Evolutionary conservation across 2,113 vertebrate genomes (phyloP).

Genomic region (Laterallus jamaicensis): DNA sequence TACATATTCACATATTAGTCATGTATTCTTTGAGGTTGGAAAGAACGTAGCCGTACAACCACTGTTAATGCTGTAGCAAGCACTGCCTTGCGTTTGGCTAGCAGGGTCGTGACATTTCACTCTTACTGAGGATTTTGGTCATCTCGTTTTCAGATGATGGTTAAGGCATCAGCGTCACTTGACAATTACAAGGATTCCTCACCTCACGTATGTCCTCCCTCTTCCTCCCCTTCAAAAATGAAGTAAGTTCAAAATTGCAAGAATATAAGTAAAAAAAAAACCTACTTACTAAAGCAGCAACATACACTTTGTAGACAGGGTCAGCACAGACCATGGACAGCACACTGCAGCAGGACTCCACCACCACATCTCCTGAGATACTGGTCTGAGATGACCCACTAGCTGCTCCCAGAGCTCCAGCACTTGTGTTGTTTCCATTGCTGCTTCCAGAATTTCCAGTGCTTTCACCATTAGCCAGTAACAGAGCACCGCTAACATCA

Average conservation of each 20-base stretch:
- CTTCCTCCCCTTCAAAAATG: not conserved
- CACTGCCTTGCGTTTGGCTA: not conserved
- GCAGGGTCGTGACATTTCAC: not conserved
- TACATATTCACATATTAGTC: not conserved
- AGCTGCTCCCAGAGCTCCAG: slow-evolving; percentile 63
- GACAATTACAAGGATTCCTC: not conserved
- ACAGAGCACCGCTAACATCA: slow-evolving; percentile 88
- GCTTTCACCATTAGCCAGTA: slow-evolving; percentile 89
- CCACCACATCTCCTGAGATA: slow-evolving; percentile 84
- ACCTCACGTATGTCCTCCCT: not conserved
- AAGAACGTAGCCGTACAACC: not conserved
- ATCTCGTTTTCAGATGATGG: not conserved
- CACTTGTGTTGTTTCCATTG: slow-evolving; percentile 52
- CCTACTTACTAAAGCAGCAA: slow-evolving; percentile 90
- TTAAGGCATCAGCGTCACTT: not conserved
- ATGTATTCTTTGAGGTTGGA: not conserved
- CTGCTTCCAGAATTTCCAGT: slow-evolving; percentile 79
- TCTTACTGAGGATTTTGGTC: not conserved
- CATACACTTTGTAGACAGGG: slow-evolving; percentile 93
- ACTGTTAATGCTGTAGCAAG: not conserved
- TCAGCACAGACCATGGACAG: slow-evolving; percentile 90
- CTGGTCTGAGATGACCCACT: slow-evolving; percentile 75
- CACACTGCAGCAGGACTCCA: slow-evolving; percentile 88
- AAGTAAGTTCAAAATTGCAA: not conserved
- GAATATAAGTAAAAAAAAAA: not conserved